A percentile compares a stretch with the other conserved stretches of the same genome.
These are phyloP conservation scores for Pungitius pungitius DNA, from an alignment of 2,113 vertebrate genomes.

Conservation along the genomic window DNA sequence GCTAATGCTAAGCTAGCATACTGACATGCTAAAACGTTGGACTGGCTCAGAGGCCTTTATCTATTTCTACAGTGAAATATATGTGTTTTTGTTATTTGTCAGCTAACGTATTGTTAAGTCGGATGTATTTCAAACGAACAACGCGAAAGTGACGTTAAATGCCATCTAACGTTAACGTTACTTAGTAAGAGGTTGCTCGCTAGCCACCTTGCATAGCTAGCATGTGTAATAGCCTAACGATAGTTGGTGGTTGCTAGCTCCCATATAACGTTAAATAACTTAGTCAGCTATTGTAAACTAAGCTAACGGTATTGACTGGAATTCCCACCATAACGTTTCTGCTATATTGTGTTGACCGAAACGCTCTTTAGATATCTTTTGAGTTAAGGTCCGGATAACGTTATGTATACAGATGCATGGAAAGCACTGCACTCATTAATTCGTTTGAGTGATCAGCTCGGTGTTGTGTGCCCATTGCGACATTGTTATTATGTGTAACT, in stretches of 20 bases:
- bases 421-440: background rate
- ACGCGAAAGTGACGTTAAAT: background rate
- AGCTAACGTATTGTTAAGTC: rapidly evolving
- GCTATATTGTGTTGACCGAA: background rate
- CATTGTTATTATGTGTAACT: conserved; percentile 11
- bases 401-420: background rate
- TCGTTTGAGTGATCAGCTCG: background rate
- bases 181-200: background rate
- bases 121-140: rapidly evolving
- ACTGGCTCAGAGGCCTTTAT: conserved; percentile 34
- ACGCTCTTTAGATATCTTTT: rapidly evolving
- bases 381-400: rapidly evolving
- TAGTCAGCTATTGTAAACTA: too few relatives aligned
- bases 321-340: background rate
- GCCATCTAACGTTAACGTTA: background rate
- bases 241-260: conserved; percentile 2
- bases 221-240: background rate
- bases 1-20: conserved; percentile 56
- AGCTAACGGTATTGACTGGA: background rate
- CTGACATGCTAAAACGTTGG: conserved; percentile 22
- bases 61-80: background rate
- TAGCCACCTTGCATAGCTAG: conserved; percentile 8
- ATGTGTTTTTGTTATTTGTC: rapidly evolving
- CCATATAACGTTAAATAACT: too few relatives aligned
- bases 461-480: conserved; percentile 63